A percentile compares a stretch with the other conserved stretches of the same genome.
Conservation (phyloP, 2,888 invertebrate genomes). For the Allacma fusca region DNA sequence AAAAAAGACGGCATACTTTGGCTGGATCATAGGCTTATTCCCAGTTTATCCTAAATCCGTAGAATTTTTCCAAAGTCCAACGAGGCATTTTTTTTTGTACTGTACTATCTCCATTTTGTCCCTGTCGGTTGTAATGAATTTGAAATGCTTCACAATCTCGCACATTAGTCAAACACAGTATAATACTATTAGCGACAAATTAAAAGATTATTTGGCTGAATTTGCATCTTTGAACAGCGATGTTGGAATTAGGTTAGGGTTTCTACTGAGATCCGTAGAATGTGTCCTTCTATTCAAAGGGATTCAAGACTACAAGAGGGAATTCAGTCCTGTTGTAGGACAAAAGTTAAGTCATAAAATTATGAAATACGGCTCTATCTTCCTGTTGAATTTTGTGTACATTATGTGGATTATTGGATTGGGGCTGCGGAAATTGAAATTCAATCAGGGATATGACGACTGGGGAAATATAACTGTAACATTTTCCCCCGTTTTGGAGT, state of each 20-base stretch:
- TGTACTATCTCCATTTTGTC: neutral
- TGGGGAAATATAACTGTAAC: neutral
- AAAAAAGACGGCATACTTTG: neutral
- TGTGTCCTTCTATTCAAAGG: neutral
- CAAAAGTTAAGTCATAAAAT: neutral
- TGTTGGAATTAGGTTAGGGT: neutral
- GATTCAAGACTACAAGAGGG: neutral
- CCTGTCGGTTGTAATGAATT: neutral
- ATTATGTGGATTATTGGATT: neutral
- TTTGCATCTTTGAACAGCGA: neutral
- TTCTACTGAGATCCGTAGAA: neutral
- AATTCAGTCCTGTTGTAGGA: neutral
- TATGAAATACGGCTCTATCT: neutral
- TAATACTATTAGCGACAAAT: neutral
- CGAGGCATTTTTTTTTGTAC: neutral
- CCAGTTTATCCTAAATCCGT: neutral
- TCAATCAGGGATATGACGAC: neutral
- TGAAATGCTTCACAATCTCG: neutral
- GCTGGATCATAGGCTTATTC: neutral
- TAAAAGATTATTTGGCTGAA: neutral
- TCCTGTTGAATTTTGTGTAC: neutral
- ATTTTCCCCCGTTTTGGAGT: neutral
- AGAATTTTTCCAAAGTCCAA: neutral
- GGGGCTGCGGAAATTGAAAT: neutral
- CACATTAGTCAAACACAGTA: neutral